Base-by-base conservation (phyloP, 1,140 invertebrate genomes). In the Zaprionus tsacasi region DNA sequence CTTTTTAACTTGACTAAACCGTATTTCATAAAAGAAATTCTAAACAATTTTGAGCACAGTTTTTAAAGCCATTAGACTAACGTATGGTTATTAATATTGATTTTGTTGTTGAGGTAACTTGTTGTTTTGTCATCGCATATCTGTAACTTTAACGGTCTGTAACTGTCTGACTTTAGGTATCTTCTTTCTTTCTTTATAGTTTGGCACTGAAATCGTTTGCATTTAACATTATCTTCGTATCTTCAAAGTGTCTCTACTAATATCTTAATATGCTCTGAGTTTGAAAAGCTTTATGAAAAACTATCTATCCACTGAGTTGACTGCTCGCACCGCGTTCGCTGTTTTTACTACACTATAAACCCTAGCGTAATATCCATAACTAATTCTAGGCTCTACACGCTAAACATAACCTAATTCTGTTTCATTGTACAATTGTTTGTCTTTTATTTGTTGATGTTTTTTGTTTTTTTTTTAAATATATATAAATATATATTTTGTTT, bases 261-360 rank as follows among this genome's bases (percentile, higher is more conserved):
- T 87, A 87, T 83, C 83, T 78, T 87, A 87, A 80, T 70, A 88
- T 87, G 85, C 74, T 81, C 78, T 89, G 85, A 85, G 85, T 85
- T 80, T 55, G 60, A 66, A 80, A 78, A 74, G 66, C 70, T 80
- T 70, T 73, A 71, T n/a, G 33, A 54, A 71, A 66, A 70, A 57
- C 63, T 63, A 55, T 63, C 60, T 89, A 89, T 88, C 85, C 85
- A 88, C 85, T 88, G 85, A 88, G 85, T 89, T 88, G 76, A 73
- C 71, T 75, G 75, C 70, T 87, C 50, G 66, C 72, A 71, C 61
- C 45, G 68, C 66, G 21, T 70, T 63, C 36, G 36, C 25, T 40
- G 33, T 64, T 17, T 59, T 25, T 59, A 40, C 11, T 21, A 38
- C 12, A 43, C 52, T 55, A 30, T 33, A 71, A 71, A 12, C 35